Conservation (phyloP, 1,140 invertebrate genomes). For the Oreohelix idahoensis region DNA sequence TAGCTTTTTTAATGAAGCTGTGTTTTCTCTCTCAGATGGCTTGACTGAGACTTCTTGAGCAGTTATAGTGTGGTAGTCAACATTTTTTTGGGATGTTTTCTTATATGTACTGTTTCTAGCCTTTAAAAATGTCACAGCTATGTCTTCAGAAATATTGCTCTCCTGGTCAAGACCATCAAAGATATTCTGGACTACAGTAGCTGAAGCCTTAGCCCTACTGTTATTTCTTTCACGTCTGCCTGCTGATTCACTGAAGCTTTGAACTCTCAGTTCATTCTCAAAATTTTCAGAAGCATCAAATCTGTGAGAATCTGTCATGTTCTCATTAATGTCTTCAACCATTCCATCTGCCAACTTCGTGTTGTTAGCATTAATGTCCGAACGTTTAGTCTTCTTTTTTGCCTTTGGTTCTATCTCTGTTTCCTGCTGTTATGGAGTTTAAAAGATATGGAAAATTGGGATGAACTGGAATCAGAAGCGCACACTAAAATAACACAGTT, state of each 20-base stretch:
- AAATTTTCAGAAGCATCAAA: background rate
- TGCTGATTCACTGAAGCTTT: background rate
- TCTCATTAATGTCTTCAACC: background rate
- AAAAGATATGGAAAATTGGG: no score
- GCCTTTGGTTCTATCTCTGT: background rate
- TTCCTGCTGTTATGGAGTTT: background rate
- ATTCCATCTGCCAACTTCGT: background rate
- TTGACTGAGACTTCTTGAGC: background rate
- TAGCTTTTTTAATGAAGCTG: background rate
- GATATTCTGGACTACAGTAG: no score
- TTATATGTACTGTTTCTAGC: no score
- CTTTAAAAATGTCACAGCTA: no score
- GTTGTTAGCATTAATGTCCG: background rate
- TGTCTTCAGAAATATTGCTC: no score
- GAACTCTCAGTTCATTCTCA: background rate
- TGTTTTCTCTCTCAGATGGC: background rate
- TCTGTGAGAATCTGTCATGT: background rate
- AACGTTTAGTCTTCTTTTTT: background rate
- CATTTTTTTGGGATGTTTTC: no score
- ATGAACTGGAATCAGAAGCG: no score
- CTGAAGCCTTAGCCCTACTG: no score
- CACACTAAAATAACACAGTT: no score
- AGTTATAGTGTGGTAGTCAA: background rate
- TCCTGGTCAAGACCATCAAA: no score
- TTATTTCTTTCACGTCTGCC: no score